Base-by-base conservation (phyloP, 1,140 invertebrate species). In the Orius insidiosus region DNA sequence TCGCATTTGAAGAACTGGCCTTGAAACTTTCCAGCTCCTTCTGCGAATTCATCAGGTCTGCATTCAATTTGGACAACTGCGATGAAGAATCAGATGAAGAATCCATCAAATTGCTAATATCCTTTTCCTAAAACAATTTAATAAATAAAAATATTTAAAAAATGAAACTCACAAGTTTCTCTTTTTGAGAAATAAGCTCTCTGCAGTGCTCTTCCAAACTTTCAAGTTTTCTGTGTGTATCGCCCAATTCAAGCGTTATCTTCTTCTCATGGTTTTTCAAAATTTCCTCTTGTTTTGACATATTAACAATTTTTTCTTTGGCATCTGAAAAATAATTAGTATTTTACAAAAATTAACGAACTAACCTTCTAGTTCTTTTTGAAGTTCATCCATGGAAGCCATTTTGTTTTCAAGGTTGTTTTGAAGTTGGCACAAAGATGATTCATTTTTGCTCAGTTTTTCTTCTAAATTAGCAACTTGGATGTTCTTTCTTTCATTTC, bases 221-320 rank as follows among this genome's bases (percentile, higher is more conserved):
- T 35, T 55, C 55, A 39, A 65, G 54, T 47, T 66, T 59, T 19
- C 65, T 59, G 49, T 63, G 60, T 8, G 59, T 53, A 57, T 67
- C 65, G 13, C 64, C 65, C 41, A 63, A 58, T 58, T 63, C 60
- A 40, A 68, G 53, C 58, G 67, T 62, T 60, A 64, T 60, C 45
- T 51, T 48, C 14, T 55, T 24, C 7, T 24, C 24, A 24, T 24
- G 3, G 24, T 7, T 24, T 24, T 7, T 24, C 7, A 24, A 24
- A 24, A 24, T 24, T 24, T 24, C 24, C 3, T 24, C 24, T 24
- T 24, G 3, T 24, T 24, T 24, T 24, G 24, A 4, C 24, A 24
- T 4, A 7, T 7, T 24, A 7, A 7, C 24, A 24, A 24, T 7
- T 24, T 24, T 24, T 24, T 24, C 24, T 24, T 24, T 24, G 7